Conservation (phyloP, 2,797 vertebrate genomes). For the Sternarchorhynchus goeldii region DNA sequence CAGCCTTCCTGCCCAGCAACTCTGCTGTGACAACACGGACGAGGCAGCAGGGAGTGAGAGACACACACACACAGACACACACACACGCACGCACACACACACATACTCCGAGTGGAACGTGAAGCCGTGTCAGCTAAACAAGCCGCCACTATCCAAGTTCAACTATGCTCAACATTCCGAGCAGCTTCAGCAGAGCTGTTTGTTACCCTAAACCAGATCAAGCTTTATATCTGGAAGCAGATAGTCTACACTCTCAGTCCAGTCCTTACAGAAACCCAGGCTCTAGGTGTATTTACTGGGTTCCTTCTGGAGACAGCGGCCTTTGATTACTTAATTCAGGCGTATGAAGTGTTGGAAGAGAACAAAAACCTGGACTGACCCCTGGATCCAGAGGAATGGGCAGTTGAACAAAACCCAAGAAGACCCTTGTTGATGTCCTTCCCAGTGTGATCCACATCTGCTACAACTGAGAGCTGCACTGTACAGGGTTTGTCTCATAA, state of each 20-base stretch:
- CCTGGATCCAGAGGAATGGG: too few species aligned
- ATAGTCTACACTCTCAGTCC: too few species aligned
- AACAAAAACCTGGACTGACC: too few species aligned
- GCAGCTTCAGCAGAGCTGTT: neutral
- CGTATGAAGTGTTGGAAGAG: too few species aligned
- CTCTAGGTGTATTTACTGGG: too few species aligned
- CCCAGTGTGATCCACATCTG: too few species aligned
- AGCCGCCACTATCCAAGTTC: conserved; percentile 8
- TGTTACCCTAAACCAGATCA: neutral
- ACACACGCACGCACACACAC: neutral
- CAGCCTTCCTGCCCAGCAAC: neutral
- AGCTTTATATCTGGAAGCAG: too few species aligned
- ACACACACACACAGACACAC: neutral
- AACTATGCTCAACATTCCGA: conserved; percentile 1
- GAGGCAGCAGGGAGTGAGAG: conserved; percentile 12
- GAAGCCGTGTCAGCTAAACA: neutral
- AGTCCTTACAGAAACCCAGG: too few species aligned
- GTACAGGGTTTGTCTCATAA: neutral
- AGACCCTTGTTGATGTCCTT: too few species aligned
- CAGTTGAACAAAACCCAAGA: too few species aligned
- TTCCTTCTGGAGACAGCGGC: too few species aligned
- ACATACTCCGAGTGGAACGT: neutral
- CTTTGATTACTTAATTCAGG: too few species aligned
- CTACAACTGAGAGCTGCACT: neutral
- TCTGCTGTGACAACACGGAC: neutral